Base-by-base conservation (phyloP, 2,113 vertebrate genomes). In the Narcine bancroftii region DNA sequence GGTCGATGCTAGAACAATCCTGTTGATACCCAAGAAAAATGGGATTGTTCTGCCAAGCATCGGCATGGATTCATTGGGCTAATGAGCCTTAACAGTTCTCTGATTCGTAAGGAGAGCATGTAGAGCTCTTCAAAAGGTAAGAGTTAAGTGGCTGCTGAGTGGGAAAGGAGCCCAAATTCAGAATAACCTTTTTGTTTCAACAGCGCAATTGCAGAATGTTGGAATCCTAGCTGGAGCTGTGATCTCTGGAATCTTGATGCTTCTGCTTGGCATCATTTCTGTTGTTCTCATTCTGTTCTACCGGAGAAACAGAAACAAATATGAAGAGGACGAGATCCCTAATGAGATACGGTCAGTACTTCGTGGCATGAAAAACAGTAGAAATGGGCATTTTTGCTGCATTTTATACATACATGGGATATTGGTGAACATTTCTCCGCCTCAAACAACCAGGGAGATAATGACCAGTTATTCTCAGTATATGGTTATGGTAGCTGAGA, bases 261-360 rank as follows among this genome's bases (percentile, higher is more conserved):
- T 97, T 3, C 93, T 99, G 93, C 95, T 99, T 94, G 99, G 97
- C 93, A 96, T 97, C 92, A 95, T 97, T 47, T 94, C 98, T 92
- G 97, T 98, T 94, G 96, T 96, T 19, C 96, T 99, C 87, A 96
- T 96, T 2, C 96, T 99, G 53, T 98, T 98, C 95, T 99, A 99
- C 95, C 99, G 98, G 98, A 99, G 96, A 96, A 99, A 97, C 94
- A 99, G 98, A 96, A 97, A 99, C 94, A 98, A 97, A 95, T 99
- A 99, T 75, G 99, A 99, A 4, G 99, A 99, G 29, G 99, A 99
- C 89, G 99, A 99, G 94, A 98, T 99, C 93, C 98, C 99, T 83
- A 99, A 99, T 92, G 99, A 99, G 95, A 99, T 99, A 97, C 98
- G 98, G 99, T 99, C 94, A 94, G 85, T 91, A 19, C 9, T 69